Conservation (phyloP, 1,140 invertebrate genomes). For the Brachionus rotundiformis region DNA sequence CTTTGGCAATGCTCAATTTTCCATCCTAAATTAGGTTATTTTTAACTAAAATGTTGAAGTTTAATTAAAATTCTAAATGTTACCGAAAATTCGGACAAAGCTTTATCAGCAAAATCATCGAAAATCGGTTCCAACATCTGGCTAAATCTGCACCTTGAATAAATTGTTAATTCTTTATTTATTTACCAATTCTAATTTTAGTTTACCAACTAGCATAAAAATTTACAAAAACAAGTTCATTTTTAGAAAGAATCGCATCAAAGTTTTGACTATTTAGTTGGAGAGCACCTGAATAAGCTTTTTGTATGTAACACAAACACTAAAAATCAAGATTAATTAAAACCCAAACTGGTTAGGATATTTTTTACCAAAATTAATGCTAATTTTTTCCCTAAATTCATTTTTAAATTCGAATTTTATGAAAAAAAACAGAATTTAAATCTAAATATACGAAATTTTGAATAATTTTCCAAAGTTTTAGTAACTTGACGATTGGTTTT, state of each 20-base stretch:
- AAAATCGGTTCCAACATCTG: constrained; percentile 52
- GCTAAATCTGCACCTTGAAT: constrained; percentile 48
- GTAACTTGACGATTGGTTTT: no score
- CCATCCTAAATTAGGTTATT: background rate
- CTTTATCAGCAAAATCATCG: constrained; percentile 51
- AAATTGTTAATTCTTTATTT: no score
- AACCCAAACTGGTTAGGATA: background rate
- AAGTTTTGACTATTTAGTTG: constrained; percentile 18
- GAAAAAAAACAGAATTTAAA: background rate
- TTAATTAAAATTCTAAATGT: no score
- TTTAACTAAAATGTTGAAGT: no score
- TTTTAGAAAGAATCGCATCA: background rate
- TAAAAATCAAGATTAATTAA: background rate
- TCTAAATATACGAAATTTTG: no score
- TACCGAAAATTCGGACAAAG: background rate
- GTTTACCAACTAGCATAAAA: constrained; percentile 52
- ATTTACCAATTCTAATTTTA: no score
- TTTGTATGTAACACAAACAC: background rate
- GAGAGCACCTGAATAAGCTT: constrained; percentile 34
- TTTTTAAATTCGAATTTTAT: background rate
- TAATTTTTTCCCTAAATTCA: background rate
- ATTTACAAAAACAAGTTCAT: constrained; percentile 52
- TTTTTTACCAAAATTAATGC: background rate
- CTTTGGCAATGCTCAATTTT: constrained; percentile 37
- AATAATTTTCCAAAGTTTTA: no score